Conservation (phyloP, 2,113 vertebrate species). For the Cathartes aura region DNA sequence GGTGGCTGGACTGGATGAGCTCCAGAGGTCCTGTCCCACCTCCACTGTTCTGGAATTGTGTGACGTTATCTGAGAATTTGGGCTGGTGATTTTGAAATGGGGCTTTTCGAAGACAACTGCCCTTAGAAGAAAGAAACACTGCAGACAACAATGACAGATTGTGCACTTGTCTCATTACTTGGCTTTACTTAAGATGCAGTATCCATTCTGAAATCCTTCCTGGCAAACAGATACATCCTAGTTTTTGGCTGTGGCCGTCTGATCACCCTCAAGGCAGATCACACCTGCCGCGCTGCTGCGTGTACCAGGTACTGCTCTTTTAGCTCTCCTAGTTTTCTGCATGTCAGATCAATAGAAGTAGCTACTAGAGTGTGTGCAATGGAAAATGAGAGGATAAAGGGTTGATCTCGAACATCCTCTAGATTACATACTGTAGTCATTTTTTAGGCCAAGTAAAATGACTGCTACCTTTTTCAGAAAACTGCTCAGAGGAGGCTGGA, state of each 20-base stretch:
- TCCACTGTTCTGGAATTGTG: background rate
- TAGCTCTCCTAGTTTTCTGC: background rate
- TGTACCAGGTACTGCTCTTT: background rate
- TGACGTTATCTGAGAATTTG: background rate
- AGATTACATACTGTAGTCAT: background rate
- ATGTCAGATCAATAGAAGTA: background rate
- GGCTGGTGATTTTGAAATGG: background rate
- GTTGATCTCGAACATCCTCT: background rate
- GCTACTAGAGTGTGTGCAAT: background rate
- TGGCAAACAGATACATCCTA: background rate
- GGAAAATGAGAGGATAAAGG: background rate
- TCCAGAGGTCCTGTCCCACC: background rate
- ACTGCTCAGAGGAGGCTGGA: background rate
- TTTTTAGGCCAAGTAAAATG: background rate
- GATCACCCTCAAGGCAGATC: constrained; percentile 47
- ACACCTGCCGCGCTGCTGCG: constrained; percentile 2
- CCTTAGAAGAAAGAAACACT: background rate
- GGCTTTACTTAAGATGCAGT: background rate
- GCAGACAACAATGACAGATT: background rate
- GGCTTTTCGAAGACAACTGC: background rate
- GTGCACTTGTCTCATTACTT: background rate
- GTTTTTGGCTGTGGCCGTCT: background rate
- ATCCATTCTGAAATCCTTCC: background rate
- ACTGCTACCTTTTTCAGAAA: background rate
- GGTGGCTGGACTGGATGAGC: background rate